A percentile compares a stretch with the other conserved stretches of the same genome.
phyloP scores from a whole-genome alignment of 2,888 invertebrate species.

The Hirtodrosophila trivittata region DNA sequence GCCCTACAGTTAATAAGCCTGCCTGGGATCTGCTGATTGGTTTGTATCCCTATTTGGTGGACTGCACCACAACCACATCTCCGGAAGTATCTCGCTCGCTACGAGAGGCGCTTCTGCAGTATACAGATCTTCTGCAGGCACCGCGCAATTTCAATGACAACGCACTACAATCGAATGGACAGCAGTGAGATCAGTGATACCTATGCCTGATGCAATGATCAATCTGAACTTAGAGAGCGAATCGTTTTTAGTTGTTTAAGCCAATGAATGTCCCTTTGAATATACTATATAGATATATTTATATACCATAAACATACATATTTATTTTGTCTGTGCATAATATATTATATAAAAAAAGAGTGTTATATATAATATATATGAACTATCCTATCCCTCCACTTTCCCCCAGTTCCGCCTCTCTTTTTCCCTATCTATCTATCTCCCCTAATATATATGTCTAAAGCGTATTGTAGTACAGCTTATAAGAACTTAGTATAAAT shows the following conservation, averaged over 20 bases:
- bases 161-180: slow-evolving; percentile 77
- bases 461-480: too few species aligned
- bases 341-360: too few species aligned
- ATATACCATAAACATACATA: slow-evolving; percentile 28
- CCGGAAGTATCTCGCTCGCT: slow-evolving; percentile 91
- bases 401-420: too few species aligned
- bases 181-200: slow-evolving; percentile 65
- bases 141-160: slow-evolving; percentile 82
- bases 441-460: too few species aligned
- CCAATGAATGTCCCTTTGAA: slow-evolving; percentile 48
- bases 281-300: slow-evolving; percentile 34
- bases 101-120: slow-evolving; percentile 94
- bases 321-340: slow-evolving; percentile 48
- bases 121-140: slow-evolving; percentile 90
- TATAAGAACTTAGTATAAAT: too few species aligned
- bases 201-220: slow-evolving; percentile 3
- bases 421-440: too few species aligned
- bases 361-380: too few species aligned
- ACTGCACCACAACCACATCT: slow-evolving; percentile 92
- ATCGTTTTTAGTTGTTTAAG: slow-evolving; percentile 64
- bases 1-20: slow-evolving; percentile 89
- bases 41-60: slow-evolving; percentile 94
- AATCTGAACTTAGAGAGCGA: slow-evolving; percentile 15
- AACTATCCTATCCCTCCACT: too few species aligned
- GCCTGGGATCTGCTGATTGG: slow-evolving; percentile 97